Conservation (phyloP, 2,888 invertebrate genomes). For the Rambutsinella grinnellia region DNA sequence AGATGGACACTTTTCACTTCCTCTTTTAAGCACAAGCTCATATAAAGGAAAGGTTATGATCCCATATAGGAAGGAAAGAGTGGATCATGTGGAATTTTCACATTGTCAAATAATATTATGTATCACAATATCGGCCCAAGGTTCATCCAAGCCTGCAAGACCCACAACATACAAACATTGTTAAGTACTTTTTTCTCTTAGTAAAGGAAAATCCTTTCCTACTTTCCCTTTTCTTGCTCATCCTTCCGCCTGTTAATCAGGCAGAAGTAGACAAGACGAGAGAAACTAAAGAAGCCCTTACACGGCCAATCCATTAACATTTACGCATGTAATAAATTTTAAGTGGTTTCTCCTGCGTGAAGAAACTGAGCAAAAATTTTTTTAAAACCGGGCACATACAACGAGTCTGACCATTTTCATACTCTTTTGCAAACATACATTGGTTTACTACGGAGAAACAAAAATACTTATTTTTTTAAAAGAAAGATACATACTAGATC, state of each 20-base stretch:
- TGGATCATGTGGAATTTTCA: not conserved
- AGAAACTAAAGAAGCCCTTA: slow-evolving; percentile 6
- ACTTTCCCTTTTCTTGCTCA: slow-evolving; percentile 1
- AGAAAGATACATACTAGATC: too few relatives aligned
- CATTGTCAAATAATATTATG: not conserved
- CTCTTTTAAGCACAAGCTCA: not conserved
- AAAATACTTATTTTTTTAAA: not conserved
- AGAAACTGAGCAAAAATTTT: too few relatives aligned
- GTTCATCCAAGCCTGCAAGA: too few relatives aligned
- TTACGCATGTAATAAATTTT: slow-evolving; percentile 47
- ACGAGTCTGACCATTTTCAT: too few relatives aligned
- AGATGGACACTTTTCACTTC: not conserved
- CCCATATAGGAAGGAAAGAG: not conserved
- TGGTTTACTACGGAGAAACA: not conserved
- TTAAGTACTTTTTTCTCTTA: not conserved
- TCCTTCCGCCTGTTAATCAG: not conserved
- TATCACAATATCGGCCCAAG: not conserved
- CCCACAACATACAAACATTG: not conserved
- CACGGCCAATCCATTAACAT: slow-evolving; percentile 48
- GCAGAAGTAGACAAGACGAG: too few relatives aligned
- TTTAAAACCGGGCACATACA: too few relatives aligned
- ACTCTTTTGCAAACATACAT: too few relatives aligned
- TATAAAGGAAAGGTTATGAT: not conserved
- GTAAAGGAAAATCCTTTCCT: slow-evolving; percentile 16
- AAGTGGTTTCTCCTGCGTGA: slow-evolving; percentile 43